Base-by-base conservation (phyloP, 2,888 invertebrate genomes). In the Macrophya annulata region DNA sequence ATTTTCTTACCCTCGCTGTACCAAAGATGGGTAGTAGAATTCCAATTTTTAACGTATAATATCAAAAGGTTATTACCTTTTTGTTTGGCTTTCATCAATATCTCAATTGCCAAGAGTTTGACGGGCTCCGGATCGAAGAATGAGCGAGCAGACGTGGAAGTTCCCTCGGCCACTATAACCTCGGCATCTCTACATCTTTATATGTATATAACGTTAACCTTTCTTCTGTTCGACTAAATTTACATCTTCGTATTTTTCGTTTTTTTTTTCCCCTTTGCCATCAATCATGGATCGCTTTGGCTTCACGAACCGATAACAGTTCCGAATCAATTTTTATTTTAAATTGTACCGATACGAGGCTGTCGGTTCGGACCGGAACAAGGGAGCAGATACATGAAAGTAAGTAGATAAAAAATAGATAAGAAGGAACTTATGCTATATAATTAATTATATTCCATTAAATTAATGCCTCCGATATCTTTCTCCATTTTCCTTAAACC, bases 61-160 rank as follows among this genome's bases (percentile, higher is more conserved):
- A 83, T 83, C 68, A 40, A 68, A 68, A 68, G 82, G 68, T 68
- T 68, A 68, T 83, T 83, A 71, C 31, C 45, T 83, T 31, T 83
- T 83, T 83, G 83, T 83, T 83, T 83, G 48, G 48, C 48, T 83
- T 83, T 71, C 83, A 68, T 68, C 83, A 68, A 83, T 68, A 83
- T 68, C 83, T 83, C 71, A 83, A 83, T 83, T 65, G 68, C 82
- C 65, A 48, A 68, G 82, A 31, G 68, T 83, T 83, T 83, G 83
- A 83, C 48, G 68, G 68, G 25, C 68, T n/a, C 43, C 4, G 12
- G 45, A 12, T 45, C 25, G 51, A 68, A 68, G 81, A 43, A 81
- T 81, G 81, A 81, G 81, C 81, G 77, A 77, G 77, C 62, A 43
- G 59, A 62, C 45, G n/a, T 2, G 17, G 48, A 3, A 31, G 10